Percentiles rank a stretch among this genome's conserved stretches.
Evolutionary conservation across 2,888 invertebrate species (phyloP).

Genomic region (Tolmerus cingulatus): DNA sequence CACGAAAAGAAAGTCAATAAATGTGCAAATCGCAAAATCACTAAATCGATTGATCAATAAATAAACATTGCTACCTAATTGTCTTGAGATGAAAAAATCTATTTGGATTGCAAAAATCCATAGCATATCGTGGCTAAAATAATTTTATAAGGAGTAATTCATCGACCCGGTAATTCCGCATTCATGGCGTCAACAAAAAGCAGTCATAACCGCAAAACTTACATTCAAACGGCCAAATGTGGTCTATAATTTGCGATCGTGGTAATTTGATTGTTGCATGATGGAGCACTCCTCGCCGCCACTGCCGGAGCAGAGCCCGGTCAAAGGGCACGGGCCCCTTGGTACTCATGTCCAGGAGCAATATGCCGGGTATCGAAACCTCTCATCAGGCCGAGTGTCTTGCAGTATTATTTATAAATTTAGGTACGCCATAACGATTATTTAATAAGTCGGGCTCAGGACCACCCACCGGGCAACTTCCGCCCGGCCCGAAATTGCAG

Average conservation of each 20-base stretch:
- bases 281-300: conserved; percentile 3
- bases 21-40: neutral
- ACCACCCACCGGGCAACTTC: neutral
- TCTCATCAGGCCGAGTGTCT: conserved; percentile 16
- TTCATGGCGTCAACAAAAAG: conserved; percentile 8
- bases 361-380: neutral
- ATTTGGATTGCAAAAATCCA: neutral
- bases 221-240: conserved; percentile 12
- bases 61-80: neutral
- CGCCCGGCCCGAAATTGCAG: conserved; percentile 1
- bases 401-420: conserved; percentile 40
- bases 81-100: neutral
- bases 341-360: conserved; percentile 18
- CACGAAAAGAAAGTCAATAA: neutral
- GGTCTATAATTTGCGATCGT: conserved; percentile 48
- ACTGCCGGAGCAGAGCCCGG: neutral
- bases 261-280: conserved; percentile 49
- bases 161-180: neutral
- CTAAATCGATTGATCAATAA: neutral
- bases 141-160: neutral
- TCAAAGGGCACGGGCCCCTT: neutral
- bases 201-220: conserved; percentile 25
- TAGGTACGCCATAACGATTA: conserved; percentile 39
- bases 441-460: conserved; percentile 15
- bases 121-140: neutral